phyloP scores from a whole-genome alignment of 2,888 invertebrate species.

The Lithophane leautieri region DNA sequence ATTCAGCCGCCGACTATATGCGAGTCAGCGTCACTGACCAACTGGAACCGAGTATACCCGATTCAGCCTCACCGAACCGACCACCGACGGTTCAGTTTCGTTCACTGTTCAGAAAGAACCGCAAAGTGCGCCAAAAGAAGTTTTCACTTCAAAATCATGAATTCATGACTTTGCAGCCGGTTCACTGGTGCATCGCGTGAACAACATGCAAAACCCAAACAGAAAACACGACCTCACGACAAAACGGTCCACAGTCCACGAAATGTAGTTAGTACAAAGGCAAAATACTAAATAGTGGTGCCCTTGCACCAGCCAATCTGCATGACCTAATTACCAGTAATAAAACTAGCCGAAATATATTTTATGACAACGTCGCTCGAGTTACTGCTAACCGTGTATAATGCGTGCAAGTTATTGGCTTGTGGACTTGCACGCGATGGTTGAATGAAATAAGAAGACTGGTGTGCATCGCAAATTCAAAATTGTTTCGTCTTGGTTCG shows the following conservation, averaged over 20 bases:
- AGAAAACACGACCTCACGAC: constrained; percentile 22
- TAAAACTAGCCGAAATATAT: constrained; percentile 74
- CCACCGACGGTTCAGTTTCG: too few relatives aligned
- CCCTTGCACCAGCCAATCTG: constrained; percentile 55
- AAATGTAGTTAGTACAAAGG: constrained; percentile 36
- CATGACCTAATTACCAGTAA: constrained; percentile 68
- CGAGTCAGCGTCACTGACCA: too few relatives aligned
- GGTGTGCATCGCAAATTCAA: constrained; percentile 35
- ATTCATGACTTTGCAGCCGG: not conserved
- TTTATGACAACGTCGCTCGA: constrained; percentile 73
- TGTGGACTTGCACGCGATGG: constrained; percentile 36
- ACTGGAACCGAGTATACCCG: too few relatives aligned
- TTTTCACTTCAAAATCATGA: not conserved
- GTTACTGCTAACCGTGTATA: constrained; percentile 53
- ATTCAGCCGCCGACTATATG: too few relatives aligned
- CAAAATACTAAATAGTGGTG: constrained; percentile 49
- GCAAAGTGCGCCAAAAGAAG: too few relatives aligned
- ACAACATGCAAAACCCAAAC: constrained; percentile 16
- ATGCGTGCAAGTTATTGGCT: constrained; percentile 41
- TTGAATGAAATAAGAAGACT: constrained; percentile 38
- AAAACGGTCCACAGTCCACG: constrained; percentile 19
- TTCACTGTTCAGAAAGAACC: too few relatives aligned
- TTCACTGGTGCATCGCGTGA: constrained; percentile 1
- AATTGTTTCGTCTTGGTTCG: constrained; percentile 29
- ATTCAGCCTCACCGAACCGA: too few relatives aligned